Evolutionary conservation across 2,797 vertebrate genomes (phyloP), one percentile per base, ranked within the genome.

Genomic region (Semotilus atromaculatus): DNA sequence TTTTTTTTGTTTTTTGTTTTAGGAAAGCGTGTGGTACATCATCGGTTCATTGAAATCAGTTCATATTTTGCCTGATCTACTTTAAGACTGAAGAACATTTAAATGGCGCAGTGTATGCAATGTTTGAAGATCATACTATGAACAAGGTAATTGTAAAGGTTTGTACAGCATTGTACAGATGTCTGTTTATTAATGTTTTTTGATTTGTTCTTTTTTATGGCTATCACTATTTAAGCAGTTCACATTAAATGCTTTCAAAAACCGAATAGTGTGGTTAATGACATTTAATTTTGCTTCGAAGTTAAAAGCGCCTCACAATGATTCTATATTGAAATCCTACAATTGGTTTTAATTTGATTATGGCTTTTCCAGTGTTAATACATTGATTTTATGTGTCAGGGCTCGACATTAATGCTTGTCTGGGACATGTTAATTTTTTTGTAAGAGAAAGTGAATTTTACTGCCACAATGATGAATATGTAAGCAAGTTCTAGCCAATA

Each of bases 161-260:
- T 75, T 84, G 71, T 84, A 77, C 55, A 81, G 43, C 31, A 26
- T 36, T 83, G 81, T 86, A 83, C 67, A 84, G 38, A 70, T 70
- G 36, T 60, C 5, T 7, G 60, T 67, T 67, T 80, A 67, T 34
- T 9, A 23, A 36, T 55, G 53, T 75, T 51, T 64, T 31, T 18
- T 60, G 2, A 7, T 19, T 71, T 64, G 11, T 58, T 18, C 6
- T 75, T 83, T 83, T 83, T 75, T 66, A 67, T 64, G 21, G 34
- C 36, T 48, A 5, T 58, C 53, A 26, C 16, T 68, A 83, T 83
- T 83, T 83, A 84, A 77, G 10, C 1, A n/a, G n/a, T 68, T 76
- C 48, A 21, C 58, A 84, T 84, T 84, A 84, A 84, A 77, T 68
- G 4, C 0, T 68, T 1, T 38, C 36, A 14, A 31, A 77, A 84